Evolutionary conservation across 2,113 vertebrate species (phyloP).

Genomic region (Pedionomus torquatus): DNA sequence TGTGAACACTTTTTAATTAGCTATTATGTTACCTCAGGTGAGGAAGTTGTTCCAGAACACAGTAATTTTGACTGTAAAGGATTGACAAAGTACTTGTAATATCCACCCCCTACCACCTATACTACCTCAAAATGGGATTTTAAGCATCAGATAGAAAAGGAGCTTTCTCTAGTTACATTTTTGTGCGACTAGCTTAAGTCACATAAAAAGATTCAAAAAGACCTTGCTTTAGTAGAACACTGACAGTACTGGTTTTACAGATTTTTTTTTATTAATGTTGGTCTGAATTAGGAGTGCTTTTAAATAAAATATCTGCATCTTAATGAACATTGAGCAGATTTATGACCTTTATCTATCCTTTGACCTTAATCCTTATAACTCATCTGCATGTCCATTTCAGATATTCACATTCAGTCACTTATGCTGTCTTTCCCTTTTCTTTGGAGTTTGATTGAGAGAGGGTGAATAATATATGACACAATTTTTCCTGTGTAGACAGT

Average conservation of each 20-base stretch:
- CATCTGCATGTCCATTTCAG: background rate
- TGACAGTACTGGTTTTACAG: background rate
- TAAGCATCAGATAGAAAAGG: background rate
- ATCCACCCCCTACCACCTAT: background rate
- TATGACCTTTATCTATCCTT: constrained; percentile 59
- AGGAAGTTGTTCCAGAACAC: background rate
- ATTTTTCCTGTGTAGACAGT: constrained; percentile 21
- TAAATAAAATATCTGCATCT: constrained; percentile 44
- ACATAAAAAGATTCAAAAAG: background rate
- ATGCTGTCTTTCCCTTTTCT: constrained; percentile 41
- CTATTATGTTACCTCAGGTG: background rate
- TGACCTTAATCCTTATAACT: constrained; percentile 59
- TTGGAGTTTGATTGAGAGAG: background rate
- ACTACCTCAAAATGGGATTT: background rate
- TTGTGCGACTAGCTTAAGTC: background rate
- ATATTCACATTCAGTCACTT: constrained; percentile 34
- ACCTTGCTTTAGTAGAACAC: background rate
- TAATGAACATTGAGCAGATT: constrained; percentile 36
- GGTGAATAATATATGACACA: constrained; percentile 38
- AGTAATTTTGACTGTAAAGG: background rate
- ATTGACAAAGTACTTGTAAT: background rate
- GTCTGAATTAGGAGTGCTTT: constrained; percentile 17
- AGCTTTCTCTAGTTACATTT: background rate
- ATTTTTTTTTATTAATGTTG: background rate
- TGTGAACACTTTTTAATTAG: background rate